Evolutionary conservation across 92 coral and sea anemone species (phyloP), one percentile per base, ranked within the genome.

Genomic region (Meandrina meandrites): DNA sequence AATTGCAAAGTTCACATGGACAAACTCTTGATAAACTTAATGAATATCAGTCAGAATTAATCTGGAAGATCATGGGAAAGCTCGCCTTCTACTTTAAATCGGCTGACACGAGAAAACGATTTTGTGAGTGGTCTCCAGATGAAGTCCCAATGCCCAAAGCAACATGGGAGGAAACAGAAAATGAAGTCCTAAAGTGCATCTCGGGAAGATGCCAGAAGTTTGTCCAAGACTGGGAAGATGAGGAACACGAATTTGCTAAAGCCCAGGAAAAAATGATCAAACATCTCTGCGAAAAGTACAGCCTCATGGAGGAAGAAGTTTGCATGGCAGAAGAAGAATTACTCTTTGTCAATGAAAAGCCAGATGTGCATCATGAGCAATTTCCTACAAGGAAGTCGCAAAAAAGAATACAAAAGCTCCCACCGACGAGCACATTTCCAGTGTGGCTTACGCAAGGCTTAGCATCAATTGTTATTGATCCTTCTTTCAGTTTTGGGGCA

Each of bases 361-460:
- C n/a, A n/a, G n/a, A n/a, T n/a, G n/a, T n/a, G n/a, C n/a, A n/a
- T n/a, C n/a, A n/a, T n/a, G n/a, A n/a, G n/a, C n/a, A n/a, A n/a
- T n/a, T n/a, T n/a, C n/a, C n/a, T n/a, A n/a, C n/a, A n/a, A n/a
- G n/a, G n/a, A n/a, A n/a, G n/a, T n/a, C n/a, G n/a, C n/a, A n/a
- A n/a, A n/a, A n/a, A n/a, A n/a, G n/a, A n/a, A n/a, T n/a, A n/a
- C n/a, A n/a, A n/a, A n/a, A 40, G 45, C 45, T 40, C 6, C 2
- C 45, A 2, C 6, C 45, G 2, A 6, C 45, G 45, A 40, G 45
- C 45, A 40, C 45, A 40, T 40, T 40, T 40, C 84, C 75, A 3
- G 34, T 66, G n/a, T 80, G 84, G 84, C 84, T 80, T 14, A 50
- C 58, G 8, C 58, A 80, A 80, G 84, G 84, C 18, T 80, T 80